Percentiles rank a stretch among this genome's conserved stretches.
These are phyloP conservation scores for Pachymerium ferrugineum DNA, from an alignment of 2,888 invertebrate genomes.

Conservation along the genomic window DNA sequence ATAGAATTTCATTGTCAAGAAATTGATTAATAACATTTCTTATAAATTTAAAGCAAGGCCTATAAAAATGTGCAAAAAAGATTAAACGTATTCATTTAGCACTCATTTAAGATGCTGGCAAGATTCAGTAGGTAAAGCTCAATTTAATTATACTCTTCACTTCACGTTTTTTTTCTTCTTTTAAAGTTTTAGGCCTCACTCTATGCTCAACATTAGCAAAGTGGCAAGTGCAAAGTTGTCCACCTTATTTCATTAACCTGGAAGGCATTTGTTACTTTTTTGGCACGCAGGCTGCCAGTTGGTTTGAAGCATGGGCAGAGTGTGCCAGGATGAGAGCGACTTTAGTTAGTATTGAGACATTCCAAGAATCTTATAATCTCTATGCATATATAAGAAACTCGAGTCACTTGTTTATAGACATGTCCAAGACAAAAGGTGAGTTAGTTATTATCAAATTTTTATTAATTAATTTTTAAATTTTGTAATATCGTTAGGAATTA, in stretches of 20 bases:
- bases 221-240: constrained; percentile 2
- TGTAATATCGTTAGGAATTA: neutral
- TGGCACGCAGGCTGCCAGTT: neutral
- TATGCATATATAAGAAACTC: neutral
- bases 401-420: neutral
- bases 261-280: neutral
- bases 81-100: no score
- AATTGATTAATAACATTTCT: no score
- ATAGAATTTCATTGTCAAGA: no score
- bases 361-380: neutral
- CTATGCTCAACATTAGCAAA: no score
- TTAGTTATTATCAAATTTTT: neutral
- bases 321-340: neutral
- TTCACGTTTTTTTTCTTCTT: no score
- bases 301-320: neutral
- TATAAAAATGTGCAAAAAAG: no score
- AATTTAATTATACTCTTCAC: no score
- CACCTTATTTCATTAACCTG: neutral
- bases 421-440: neutral
- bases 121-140: no score
- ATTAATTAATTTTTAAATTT: neutral
- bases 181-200: no score
- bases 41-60: no score
- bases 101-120: no score
- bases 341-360: neutral